These are phyloP conservation scores for Cavia aperea DNA, from an alignment of 2,113 vertebrate species.

Conservation along the genomic window DNA sequence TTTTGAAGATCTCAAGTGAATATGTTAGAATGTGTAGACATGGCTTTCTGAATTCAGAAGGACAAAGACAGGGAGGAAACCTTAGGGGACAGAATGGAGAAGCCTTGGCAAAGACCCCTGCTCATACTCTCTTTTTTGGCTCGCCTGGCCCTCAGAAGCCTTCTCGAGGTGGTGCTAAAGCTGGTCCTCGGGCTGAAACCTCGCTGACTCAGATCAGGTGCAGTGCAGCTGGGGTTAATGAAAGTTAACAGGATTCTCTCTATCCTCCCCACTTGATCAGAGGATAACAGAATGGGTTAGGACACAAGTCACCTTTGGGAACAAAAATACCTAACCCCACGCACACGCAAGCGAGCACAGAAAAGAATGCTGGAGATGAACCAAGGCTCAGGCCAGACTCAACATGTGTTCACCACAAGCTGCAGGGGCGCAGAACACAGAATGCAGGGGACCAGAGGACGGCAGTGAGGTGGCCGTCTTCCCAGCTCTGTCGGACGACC, in stretches of 20 bases:
- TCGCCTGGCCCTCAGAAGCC: accelerated
- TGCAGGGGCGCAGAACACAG: not conserved
- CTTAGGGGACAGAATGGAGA: accelerated
- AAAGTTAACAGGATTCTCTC: conserved; percentile 58
- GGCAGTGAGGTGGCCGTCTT: not conserved
- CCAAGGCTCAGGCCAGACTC: not conserved
- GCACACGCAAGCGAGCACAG: conserved; percentile 37
- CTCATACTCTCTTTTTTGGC: not conserved
- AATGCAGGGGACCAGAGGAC: not conserved
- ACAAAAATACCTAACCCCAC: conserved; percentile 48
- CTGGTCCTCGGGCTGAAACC: not conserved
- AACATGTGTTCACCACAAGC: not conserved
- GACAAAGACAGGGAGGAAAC: not conserved
- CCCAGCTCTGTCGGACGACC: accelerated
- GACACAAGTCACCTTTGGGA: conserved; percentile 53
- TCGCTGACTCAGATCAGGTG: accelerated
- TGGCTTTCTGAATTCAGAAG: not conserved
- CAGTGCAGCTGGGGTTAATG: conserved; percentile 29
- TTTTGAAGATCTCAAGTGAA: conserved; percentile 20
- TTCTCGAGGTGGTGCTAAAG: not conserved
- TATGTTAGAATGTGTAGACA: not conserved
- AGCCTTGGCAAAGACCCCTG: accelerated
- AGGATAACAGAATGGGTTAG: conserved; percentile 20
- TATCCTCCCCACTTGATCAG: not conserved
- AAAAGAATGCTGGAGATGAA: conserved; percentile 44